Evolutionary conservation across 2,888 invertebrate genomes (phyloP), one percentile per base, ranked within the genome.

Genomic region (Drosophila pegasa): DNA sequence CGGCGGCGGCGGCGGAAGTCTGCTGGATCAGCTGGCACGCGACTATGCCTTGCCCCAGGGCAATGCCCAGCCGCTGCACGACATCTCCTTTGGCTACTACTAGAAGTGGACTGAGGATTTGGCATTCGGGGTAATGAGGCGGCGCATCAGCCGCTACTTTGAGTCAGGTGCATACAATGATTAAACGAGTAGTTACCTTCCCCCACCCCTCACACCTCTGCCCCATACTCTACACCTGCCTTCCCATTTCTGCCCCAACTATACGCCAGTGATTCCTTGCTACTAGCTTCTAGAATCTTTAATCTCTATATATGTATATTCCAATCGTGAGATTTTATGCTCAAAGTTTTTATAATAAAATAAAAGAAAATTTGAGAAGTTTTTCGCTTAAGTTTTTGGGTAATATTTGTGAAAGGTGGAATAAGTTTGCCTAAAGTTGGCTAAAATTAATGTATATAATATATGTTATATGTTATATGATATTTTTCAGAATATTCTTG

Each of bases 31-130:
- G 89, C 94, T 97, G 54, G 95, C 96, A 52, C 95, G 95, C 89
- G 97, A 97, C 84, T 97, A 96, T 89, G 95, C 96, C 12, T 92
- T 97, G 50, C 97, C 97, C 0, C 93, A 94, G 75, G 94, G 94
- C 27, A 93, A 94, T 9, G 93, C 95, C 0, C 93, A 94, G 37
- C 94, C 96, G 0, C 93, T 96, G 37, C 96, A 97, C 88, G 97
- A 97, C 88, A 96, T 97, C 91, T 95, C 96, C 66, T 97, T 97
- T 90, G 96, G 97, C 87, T 95, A 95, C 91, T 96, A 95, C 92
- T 96, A 94, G 57, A 40, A 43, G 78, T 14, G 55, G 3, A 37
- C 59, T 59, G 64, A 71, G 58, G 25, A 31, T 40, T 54, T 86
- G 63, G 58, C 52, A 59, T 38, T 59, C 16, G 20, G 78, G 69